These are phyloP conservation scores for Dromius quadrimaculatus DNA, from an alignment of 2,888 invertebrate genomes.

Conservation along the genomic window DNA sequence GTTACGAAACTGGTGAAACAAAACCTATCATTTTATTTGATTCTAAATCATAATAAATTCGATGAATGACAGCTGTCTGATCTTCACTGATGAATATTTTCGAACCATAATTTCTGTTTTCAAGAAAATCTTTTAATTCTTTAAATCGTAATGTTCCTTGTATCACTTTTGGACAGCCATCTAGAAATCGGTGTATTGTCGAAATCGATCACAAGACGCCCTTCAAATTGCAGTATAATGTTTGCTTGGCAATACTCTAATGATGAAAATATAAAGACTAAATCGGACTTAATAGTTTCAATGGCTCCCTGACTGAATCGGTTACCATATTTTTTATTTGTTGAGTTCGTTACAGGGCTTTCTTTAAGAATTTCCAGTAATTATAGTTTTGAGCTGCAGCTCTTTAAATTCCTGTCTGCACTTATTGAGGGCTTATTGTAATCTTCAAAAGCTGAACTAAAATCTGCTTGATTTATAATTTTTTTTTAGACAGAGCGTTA, in stretches of 20 bases:
- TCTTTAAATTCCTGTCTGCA: background rate
- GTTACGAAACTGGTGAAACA: no score
- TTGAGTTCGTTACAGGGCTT: background rate
- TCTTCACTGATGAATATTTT: background rate
- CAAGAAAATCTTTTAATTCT: background rate
- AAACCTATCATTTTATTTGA: no score
- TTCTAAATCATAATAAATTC: background rate
- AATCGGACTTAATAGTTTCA: background rate
- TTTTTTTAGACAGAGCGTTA: no score
- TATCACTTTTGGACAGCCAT: background rate
- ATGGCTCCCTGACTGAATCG: background rate
- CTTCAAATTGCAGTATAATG: background rate
- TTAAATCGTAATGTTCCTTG: background rate
- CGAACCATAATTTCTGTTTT: background rate
- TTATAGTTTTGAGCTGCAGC: background rate
- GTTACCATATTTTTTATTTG: background rate
- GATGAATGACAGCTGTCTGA: background rate
- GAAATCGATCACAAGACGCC: background rate
- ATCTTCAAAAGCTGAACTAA: slow-evolving; percentile 13
- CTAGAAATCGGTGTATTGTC: background rate
- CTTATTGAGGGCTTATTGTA: background rate
- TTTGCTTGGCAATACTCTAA: background rate
- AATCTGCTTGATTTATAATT: no score
- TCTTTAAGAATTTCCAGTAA: background rate
- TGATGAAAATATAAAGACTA: background rate